Evolutionary conservation across 2,888 invertebrate genomes (phyloP).

Genomic region (Platycheirus albimanus): DNA sequence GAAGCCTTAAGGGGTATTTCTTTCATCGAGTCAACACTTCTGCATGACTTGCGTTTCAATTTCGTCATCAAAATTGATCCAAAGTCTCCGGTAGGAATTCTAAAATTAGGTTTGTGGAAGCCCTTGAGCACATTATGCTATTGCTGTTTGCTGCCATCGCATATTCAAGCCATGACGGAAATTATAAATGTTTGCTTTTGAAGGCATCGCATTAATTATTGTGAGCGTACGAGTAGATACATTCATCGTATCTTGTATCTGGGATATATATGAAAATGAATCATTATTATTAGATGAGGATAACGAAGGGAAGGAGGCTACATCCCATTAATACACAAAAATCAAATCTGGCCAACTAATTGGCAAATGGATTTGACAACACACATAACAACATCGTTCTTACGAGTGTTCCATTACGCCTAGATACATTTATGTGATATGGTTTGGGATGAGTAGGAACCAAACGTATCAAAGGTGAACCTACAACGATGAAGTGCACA

Average conservation of each 20-base stretch:
- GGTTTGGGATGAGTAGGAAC: not conserved
- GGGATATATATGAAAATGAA: too few relatives aligned
- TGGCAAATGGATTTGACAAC: constrained; percentile 17
- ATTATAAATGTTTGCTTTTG: not conserved
- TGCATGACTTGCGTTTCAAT: not conserved
- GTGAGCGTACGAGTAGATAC: too few relatives aligned
- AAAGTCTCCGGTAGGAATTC: not conserved
- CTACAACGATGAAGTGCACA: not conserved
- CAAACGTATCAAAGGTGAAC: not conserved
- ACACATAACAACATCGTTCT: not conserved
- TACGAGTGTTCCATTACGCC: not conserved
- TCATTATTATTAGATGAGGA: too few relatives aligned
- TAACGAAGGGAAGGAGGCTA: not conserved
- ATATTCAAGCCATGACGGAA: too few relatives aligned
- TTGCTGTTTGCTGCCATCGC: too few relatives aligned
- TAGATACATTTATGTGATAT: not conserved
- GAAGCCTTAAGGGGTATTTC: too few relatives aligned
- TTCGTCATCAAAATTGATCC: not conserved
- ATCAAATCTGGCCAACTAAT: constrained; percentile 14
- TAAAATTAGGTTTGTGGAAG: not conserved
- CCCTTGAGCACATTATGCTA: not conserved
- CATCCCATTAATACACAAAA: constrained; percentile 14
- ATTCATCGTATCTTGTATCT: too few relatives aligned
- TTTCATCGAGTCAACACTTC: too few relatives aligned
- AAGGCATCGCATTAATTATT: not conserved